A percentile compares a stretch with the other conserved stretches of the same genome.
Evolutionary conservation across 2,113 vertebrate species (phyloP).

Genomic region (Mola mola): DNA sequence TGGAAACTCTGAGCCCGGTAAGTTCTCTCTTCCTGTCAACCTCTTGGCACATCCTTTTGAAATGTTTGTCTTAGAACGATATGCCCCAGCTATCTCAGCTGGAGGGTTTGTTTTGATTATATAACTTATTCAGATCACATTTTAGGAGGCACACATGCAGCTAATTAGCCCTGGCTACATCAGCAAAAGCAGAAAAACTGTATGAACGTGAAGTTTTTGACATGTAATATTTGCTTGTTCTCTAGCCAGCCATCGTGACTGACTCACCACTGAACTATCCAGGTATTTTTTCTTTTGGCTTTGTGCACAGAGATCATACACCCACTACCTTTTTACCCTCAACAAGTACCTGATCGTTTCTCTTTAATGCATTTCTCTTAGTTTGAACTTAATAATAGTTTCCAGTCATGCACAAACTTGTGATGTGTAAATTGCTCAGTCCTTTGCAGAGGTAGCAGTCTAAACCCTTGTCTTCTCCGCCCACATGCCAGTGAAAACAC

Average conservation of each 20-base stretch:
- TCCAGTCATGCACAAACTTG: constrained; percentile 27
- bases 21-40: constrained; percentile 54
- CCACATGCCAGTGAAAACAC: constrained; percentile 67
- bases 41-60: constrained; percentile 43
- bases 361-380: constrained; percentile 12
- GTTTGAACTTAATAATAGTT: constrained; percentile 34
- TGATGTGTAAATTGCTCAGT: constrained; percentile 43
- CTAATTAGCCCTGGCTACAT: constrained; percentile 36
- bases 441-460: constrained; percentile 30
- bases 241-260: constrained; percentile 74
- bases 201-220: constrained; percentile 23
- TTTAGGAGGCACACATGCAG: constrained; percentile 29
- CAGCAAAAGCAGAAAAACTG: constrained; percentile 11
- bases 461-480: constrained; percentile 16
- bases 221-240: constrained; percentile 50
- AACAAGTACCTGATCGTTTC: constrained; percentile 4
- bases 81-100: constrained; percentile 54
- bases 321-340: constrained; percentile 6
- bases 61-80: constrained; percentile 62
- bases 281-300: constrained; percentile 66
- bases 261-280: constrained; percentile 65
- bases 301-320: constrained; percentile 1
- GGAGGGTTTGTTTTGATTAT: constrained; percentile 57
- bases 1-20: constrained; percentile 70
- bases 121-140: constrained; percentile 61